Conservation (phyloP, 2,888 invertebrate genomes). For the Cephus runcator region DNA sequence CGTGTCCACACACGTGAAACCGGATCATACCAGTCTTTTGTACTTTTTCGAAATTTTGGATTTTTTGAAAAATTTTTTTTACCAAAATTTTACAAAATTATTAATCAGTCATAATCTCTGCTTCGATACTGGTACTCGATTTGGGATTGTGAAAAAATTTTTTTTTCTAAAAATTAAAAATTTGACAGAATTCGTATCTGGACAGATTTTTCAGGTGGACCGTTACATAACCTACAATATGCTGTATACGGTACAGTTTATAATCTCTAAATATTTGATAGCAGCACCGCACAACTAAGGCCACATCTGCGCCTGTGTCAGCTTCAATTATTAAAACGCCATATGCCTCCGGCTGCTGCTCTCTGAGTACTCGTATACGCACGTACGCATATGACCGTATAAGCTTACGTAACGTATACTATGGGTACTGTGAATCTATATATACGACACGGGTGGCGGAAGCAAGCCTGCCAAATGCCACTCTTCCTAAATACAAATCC, state of each 20-base stretch:
- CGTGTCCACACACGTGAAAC: neutral
- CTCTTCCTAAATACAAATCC: constrained; percentile 25
- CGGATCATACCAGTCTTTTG: neutral
- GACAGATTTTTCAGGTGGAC: neutral
- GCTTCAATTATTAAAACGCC: constrained; percentile 56
- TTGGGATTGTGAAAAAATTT: neutral
- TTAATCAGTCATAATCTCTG: too few relatives aligned
- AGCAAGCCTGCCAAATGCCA: constrained; percentile 29
- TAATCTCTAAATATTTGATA: constrained; percentile 59
- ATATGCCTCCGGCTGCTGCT: constrained; percentile 43
- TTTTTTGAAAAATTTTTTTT: too few relatives aligned
- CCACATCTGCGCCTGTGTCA: constrained; percentile 52
- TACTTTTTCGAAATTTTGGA: neutral
- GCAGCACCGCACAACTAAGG: constrained; percentile 36
- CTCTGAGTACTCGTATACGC: neutral
- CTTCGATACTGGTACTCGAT: neutral
- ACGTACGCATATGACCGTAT: neutral
- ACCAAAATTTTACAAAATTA: neutral
- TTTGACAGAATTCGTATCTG: neutral
- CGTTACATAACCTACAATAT: neutral
- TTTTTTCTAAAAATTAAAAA: neutral
- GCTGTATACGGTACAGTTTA: constrained; percentile 30
- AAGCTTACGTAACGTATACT: neutral
- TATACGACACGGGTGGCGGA: neutral
- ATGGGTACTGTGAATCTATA: neutral